Evolutionary conservation across 2,888 invertebrate genomes (phyloP).

Genomic region (Strigamia transsilvanica): DNA sequence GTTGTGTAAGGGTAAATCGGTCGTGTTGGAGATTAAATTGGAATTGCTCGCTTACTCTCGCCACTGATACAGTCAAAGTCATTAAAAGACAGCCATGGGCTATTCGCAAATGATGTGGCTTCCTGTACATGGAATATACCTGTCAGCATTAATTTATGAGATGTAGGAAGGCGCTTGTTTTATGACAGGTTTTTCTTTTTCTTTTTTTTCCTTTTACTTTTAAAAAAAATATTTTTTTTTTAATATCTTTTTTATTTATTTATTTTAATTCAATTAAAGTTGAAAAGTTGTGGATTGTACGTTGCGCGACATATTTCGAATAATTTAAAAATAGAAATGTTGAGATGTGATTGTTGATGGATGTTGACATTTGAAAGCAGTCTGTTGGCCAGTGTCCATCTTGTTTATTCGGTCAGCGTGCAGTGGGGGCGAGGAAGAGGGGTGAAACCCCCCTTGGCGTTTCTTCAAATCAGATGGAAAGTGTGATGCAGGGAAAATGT

Average conservation of each 20-base stretch:
- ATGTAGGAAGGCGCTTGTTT: slow-evolving; percentile 5
- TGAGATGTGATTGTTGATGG: background rate
- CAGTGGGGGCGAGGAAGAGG: background rate
- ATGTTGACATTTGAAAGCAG: background rate
- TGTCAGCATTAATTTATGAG: slow-evolving; percentile 42
- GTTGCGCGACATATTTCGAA: background rate
- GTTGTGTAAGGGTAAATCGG: background rate
- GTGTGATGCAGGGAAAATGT: slow-evolving; percentile 32
- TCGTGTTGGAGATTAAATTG: background rate
- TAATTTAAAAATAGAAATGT: background rate
- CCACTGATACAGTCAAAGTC: slow-evolving; percentile 32
- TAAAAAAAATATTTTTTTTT: background rate
- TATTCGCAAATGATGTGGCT: slow-evolving; percentile 46
- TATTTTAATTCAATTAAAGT: background rate
- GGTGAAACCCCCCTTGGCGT: slow-evolving; percentile 25
- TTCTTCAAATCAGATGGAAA: slow-evolving; percentile 42
- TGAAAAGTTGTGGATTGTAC: background rate
- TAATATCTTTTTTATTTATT: background rate
- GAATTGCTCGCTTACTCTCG: background rate
- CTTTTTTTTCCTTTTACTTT: background rate
- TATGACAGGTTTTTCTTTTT: slow-evolving; percentile 6
- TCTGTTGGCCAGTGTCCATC: slow-evolving; percentile 37
- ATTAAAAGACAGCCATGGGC: slow-evolving; percentile 46
- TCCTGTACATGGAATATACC: slow-evolving; percentile 44
- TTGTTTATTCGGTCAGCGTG: slow-evolving; percentile 32